These are phyloP conservation scores for Hydrocynus forskahlii DNA, from an alignment of 2,797 vertebrate genomes.

Conservation along the genomic window DNA sequence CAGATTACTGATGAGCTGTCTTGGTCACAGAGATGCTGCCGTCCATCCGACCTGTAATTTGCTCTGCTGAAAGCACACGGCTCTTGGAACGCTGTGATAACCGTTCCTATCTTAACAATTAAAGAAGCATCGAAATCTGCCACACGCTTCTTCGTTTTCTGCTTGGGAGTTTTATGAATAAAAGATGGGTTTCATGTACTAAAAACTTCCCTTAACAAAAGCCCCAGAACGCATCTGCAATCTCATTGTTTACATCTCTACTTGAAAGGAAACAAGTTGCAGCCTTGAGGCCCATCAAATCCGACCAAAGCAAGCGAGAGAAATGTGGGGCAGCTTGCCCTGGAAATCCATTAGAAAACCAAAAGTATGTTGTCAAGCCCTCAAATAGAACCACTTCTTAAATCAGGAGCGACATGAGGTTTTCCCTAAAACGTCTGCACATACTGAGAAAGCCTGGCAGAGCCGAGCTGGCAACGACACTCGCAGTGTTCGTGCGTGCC, in stretches of 20 bases:
- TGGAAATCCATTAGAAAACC: constrained; percentile 57
- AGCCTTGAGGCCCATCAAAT: constrained; percentile 57
- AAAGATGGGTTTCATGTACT: constrained; percentile 42
- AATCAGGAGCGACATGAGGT: constrained; percentile 72
- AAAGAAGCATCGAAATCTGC: constrained; percentile 9
- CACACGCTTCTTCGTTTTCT: neutral
- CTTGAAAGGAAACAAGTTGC: constrained; percentile 66
- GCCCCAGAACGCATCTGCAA: constrained; percentile 54
- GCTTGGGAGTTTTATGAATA: constrained; percentile 36
- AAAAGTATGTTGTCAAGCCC: constrained; percentile 62
- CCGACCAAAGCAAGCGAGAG: constrained; percentile 61
- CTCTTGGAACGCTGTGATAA: constrained; percentile 15
- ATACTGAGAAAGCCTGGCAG: constrained; percentile 69
- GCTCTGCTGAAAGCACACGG: constrained; percentile 36
- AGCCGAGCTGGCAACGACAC: constrained; percentile 51
- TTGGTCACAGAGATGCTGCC: constrained; percentile 12
- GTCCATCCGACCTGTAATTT: constrained; percentile 27
- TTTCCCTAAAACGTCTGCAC: constrained; percentile 63
- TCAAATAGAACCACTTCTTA: constrained; percentile 71
- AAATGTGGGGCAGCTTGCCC: constrained; percentile 52
- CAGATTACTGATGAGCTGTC: constrained; percentile 24
- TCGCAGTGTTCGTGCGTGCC: constrained; percentile 53
- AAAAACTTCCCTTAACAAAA: constrained; percentile 40
- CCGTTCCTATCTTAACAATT: constrained; percentile 2
- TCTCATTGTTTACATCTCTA: constrained; percentile 67